Evolutionary conservation across 1,140 invertebrate genomes (phyloP), one percentile per base, ranked within the genome.

Genomic region (Hyles euphorbiae): DNA sequence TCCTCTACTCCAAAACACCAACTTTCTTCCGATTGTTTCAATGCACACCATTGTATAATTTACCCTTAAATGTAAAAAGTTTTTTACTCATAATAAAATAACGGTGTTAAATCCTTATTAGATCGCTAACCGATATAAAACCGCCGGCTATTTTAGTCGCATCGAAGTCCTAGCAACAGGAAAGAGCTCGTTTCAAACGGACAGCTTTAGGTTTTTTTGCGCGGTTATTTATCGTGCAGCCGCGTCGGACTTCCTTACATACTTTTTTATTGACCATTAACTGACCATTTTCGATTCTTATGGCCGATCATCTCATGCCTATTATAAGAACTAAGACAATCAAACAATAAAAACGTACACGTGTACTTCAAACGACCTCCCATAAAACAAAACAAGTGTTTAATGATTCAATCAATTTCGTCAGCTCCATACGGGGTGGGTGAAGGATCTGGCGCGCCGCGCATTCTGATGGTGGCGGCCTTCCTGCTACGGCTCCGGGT

Each of bases 311-410:
- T 40, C 58, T 48, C 45, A 54, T 68, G 60, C 55, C 63, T 67
- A 68, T 77, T 76, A 73, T 68, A 63, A 70, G 72, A 79, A 75
- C 56, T 60, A 52, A 76, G 64, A 81, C 76, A 82, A 81, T 81
- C 70, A 74, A 65, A 77, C 69, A 76, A 81, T 81, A 83, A 78
- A 71, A 76, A 76, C 70, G 64, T 68, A 68, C 74, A 78, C 72
- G 68, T 74, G 68, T 81, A 76, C 70, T 65, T 72, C 58, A 63
- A 71, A 72, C 71, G 68, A 76, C 71, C 67, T 72, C 69, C 71
- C 70, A 76, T 76, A 72, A 74, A 79, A 76, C 63, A 51, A 73
- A 70, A 75, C 67, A 68, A 62, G 67, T 70, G 64, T 72, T 77
- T 74, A 77, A 77, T 72, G 72, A 80, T 70, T 72, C 68, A 62